phyloP scores from a whole-genome alignment of 2,888 invertebrate genomes.

The Liodrosophila aerea region DNA sequence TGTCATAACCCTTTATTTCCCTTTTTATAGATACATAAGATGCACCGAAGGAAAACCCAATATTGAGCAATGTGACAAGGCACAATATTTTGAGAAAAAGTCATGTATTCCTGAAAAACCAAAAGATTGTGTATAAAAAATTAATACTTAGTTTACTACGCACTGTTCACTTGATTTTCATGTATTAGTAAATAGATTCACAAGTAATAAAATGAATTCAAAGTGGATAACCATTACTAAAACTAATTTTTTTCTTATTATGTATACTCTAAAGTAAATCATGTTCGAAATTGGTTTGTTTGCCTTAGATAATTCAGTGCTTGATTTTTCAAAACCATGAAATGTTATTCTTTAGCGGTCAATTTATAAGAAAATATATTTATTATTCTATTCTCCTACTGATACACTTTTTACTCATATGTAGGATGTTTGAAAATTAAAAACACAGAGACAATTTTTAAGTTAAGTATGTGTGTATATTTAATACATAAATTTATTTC shows the following conservation, averaged over 20 bases:
- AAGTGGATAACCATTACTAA: no score
- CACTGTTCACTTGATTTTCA: no score
- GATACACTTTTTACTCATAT: no score
- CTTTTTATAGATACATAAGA: neutral
- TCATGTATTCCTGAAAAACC: slow-evolving; percentile 24
- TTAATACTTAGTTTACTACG: no score
- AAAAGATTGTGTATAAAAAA: slow-evolving; percentile 27
- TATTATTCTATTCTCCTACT: neutral
- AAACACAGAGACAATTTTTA: no score
- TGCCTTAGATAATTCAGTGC: no score
- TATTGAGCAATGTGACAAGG: neutral
- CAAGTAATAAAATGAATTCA: neutral
- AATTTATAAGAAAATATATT: neutral
- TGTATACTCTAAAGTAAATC: no score
- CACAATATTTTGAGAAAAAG: slow-evolving; percentile 26
- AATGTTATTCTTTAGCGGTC: neutral
- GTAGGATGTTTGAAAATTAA: no score
- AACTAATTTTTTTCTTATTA: no score
- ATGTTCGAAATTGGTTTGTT: no score
- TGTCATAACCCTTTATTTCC: neutral
- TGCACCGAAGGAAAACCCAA: neutral
- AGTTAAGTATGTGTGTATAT: no score
- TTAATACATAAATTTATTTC: neutral
- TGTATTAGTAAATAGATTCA: no score
- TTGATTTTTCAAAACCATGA: neutral